Conservation (phyloP, 2,113 vertebrate species). For the Vulpes ferrilata region DNA sequence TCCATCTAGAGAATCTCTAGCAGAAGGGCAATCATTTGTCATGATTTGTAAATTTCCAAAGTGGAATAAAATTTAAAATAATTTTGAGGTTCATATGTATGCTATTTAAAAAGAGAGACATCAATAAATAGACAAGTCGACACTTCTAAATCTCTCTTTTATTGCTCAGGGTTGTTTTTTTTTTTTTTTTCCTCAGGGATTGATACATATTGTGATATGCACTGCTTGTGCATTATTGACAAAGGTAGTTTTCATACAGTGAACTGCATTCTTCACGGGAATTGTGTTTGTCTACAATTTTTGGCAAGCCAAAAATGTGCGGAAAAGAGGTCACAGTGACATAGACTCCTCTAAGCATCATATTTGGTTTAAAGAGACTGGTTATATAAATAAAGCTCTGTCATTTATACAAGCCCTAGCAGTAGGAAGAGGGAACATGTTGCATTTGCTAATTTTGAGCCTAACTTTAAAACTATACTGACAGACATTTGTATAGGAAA, state of each 20-base stretch:
- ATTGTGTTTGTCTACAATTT: not conserved
- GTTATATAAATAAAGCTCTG: not conserved
- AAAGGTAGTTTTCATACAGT: not conserved
- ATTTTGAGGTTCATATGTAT: not conserved
- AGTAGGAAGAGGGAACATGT: not conserved
- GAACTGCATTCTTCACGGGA: not conserved
- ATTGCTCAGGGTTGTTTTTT: no score
- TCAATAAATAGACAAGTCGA: not conserved
- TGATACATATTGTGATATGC: not conserved
- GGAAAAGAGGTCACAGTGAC: not conserved
- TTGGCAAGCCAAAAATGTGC: not conserved
- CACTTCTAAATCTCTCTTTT: no score
- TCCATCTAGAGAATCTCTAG: not conserved
- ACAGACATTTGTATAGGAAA: not conserved
- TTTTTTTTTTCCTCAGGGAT: not conserved
- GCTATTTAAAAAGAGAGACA: not conserved
- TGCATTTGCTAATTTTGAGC: not conserved
- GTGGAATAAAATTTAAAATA: not conserved
- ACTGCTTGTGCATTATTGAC: not conserved
- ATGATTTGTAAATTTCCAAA: slow-evolving; percentile 12
- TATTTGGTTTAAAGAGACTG: not conserved
- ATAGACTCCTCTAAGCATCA: not conserved
- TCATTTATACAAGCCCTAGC: not conserved
- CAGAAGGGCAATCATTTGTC: not conserved
- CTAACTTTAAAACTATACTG: not conserved